Base-by-base conservation (phyloP, 2,113 vertebrate genomes). In the Scophthalmus maximus region DNA sequence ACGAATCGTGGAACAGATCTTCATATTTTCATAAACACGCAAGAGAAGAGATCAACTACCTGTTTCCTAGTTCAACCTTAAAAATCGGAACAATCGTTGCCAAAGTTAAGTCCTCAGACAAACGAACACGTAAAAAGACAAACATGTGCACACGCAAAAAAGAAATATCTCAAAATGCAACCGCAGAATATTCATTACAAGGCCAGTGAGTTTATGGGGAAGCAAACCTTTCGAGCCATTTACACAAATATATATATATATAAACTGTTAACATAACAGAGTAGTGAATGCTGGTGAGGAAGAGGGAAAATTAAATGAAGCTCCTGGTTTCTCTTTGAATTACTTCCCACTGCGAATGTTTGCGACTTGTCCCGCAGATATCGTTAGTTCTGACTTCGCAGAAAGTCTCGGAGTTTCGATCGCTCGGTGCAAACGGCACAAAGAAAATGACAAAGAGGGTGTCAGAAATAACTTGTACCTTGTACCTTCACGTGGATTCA, bases 241-340 rank as follows among this genome's bases (percentile, higher is more conserved):
- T 36, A 17, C 46, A 79, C 34, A 27, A 25, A 59, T 18, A 32
- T 4, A n/a, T n/a, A n/a, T n/a, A n/a, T n/a, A n/a, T n/a, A n/a
- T n/a, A n/a, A 72, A 73, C 38, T 17, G 66, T 59, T 61, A 40
- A 53, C 49, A 57, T 40, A 53, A 55, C 26, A 20, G 59, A 76
- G 38, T 23, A 40, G 51, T 29, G 29, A 81, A 75, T 51, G 78
- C 63, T 78, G 82, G 81, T 73, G 78, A 82, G 17, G 32, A 47
- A 20, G 52, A 30, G 23, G 15, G 5, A 32, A 20, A 9, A 50
- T n/a, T 8, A 23, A 4, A 32, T 0, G 20, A 17, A 44, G 32
- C 55, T 36, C 49, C 38, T 23, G 50, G n/a, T 25, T 52, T 27
- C n/a, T n/a, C n/a, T n/a, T 57, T 27, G 30, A 49, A 36, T 34